Base-by-base conservation (phyloP, 2,888 invertebrate species). In the Patella ulyssiponensis region DNA sequence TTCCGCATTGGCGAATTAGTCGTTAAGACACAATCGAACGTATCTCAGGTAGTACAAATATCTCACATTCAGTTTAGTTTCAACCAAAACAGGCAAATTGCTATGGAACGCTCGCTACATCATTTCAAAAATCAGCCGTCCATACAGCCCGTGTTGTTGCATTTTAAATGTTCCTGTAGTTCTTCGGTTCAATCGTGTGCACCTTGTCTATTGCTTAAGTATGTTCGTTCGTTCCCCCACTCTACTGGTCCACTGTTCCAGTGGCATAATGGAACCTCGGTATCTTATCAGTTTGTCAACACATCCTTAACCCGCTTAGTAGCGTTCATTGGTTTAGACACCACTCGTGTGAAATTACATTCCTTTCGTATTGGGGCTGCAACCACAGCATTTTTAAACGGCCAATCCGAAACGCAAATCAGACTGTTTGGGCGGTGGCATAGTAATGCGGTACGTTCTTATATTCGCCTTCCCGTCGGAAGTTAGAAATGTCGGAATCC, bases 351-450 rank as follows among this genome's bases (percentile, higher is more conserved):
- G n/a, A 64, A 64, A 64, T 64, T 64, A 3, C 58, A 64, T 20
- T 64, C n/a, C 58, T 64, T 64, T 64, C 58, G 58, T n/a, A 64
- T 64, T 20, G 58, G 58, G 20, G 58, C 58, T 20, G 58, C 58
- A 9, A 64, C 58, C 12, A 20, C 58, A 20, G 58, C 58, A n/a
- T 64, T 64, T 20, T 12, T 64, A n/a, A 64, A n/a, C n/a, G 58
- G 17, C n/a, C 12, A n/a, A 20, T 64, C 58, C n/a, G 58, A 64
- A 20, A 20, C n/a, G 20, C n/a, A n/a, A 20, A 64, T 64, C 11
- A n/a, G 58, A n/a, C n/a, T 7, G 20, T 20, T 64, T n/a, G 58
- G 58, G 58, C n/a, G 58, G 20, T 64, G 58, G 58, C n/a, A 20
- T 7, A 64, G 58, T 64, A 64, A 64, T 64, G 58, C 58, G n/a